Conservation (phyloP, 2,797 vertebrate species). For the Muscicapa striata region DNA sequence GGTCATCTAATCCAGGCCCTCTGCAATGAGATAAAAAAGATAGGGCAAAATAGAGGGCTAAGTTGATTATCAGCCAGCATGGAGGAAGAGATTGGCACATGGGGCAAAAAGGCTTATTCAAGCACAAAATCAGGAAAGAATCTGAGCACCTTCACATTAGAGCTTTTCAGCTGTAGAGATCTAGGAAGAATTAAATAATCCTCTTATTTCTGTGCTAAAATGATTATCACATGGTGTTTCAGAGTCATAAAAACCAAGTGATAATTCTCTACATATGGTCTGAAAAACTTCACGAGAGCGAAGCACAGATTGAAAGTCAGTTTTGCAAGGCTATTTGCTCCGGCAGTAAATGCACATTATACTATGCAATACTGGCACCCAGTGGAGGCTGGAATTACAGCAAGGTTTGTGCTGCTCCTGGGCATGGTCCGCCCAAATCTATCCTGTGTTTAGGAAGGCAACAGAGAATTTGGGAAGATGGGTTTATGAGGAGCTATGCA, state of each 20-base stretch:
- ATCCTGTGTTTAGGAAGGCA: background rate
- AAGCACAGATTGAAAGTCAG: background rate
- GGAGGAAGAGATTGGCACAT: background rate
- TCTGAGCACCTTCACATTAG: background rate
- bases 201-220: background rate
- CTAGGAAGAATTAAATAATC: background rate
- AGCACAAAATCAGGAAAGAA: background rate
- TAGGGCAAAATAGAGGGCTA: background rate
- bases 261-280: background rate
- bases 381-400: constrained; percentile 53
- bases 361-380: constrained; percentile 71
- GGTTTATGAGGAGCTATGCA: background rate
- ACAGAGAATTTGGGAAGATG: background rate
- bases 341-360: fast-evolving
- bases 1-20: background rate
- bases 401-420: background rate
- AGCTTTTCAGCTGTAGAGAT: background rate
- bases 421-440: background rate
- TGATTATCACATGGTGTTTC: background rate
- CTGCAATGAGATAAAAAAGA: background rate
- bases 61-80: background rate
- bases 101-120: background rate
- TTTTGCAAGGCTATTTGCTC: background rate
- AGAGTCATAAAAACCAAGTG: background rate
- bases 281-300: background rate